These are phyloP conservation scores for Microcebus murinus DNA, from an alignment of 2,113 vertebrate species.

Conservation along the genomic window DNA sequence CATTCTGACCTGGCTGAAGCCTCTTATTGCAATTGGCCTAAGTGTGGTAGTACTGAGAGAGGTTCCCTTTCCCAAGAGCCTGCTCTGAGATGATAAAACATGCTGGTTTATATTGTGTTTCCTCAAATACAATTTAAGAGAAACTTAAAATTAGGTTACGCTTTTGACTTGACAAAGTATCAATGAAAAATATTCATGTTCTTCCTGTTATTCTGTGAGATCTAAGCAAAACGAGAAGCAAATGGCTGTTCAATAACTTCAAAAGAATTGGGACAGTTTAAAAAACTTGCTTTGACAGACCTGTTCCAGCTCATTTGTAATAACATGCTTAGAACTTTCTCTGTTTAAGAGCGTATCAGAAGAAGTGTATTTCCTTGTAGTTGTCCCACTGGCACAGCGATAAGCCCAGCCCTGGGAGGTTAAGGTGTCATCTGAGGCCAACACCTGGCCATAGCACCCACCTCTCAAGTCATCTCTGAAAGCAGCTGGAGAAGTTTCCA, in stretches of 20 bases:
- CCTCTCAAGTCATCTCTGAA: neutral
- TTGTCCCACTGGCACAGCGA: neutral
- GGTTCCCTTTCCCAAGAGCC: neutral
- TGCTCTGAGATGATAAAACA: neutral
- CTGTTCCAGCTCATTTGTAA: conserved; percentile 61
- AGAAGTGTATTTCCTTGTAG: neutral
- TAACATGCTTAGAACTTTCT: conserved; percentile 53
- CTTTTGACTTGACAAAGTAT: conserved; percentile 58
- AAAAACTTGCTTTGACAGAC: conserved; percentile 71
- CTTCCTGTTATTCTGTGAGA: neutral
- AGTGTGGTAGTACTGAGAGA: neutral
- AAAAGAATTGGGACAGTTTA: conserved; percentile 55
- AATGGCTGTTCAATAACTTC: conserved; percentile 65
- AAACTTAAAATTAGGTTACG: conserved; percentile 60
- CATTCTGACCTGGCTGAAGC: neutral
- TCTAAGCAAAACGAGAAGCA: conserved; percentile 62
- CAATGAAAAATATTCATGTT: conserved; percentile 32
- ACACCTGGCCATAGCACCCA: neutral
- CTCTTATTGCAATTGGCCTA: conserved; percentile 19
- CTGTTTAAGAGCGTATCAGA: conserved; percentile 30
- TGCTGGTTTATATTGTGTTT: neutral
- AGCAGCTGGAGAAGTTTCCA: neutral
- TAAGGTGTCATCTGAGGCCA: neutral
- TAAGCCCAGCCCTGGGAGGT: neutral
- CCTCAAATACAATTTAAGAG: conserved; percentile 9